These are phyloP conservation scores for Brassicogethes aeneus DNA, from an alignment of 2,888 invertebrate species.

Conservation along the genomic window DNA sequence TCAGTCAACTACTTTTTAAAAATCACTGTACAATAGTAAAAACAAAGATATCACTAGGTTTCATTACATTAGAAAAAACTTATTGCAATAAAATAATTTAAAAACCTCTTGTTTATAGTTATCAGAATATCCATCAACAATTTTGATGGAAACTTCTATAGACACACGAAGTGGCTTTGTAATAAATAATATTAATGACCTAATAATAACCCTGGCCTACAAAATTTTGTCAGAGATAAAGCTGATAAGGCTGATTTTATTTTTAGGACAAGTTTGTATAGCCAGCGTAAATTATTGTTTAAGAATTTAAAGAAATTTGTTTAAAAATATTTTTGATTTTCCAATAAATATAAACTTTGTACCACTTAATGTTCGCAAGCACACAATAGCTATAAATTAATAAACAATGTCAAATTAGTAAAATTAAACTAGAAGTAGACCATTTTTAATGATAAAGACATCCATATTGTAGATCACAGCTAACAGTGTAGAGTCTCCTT, in stretches of 20 bases:
- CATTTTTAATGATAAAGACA: slow-evolving; percentile 26
- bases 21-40: slow-evolving; percentile 34
- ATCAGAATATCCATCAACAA: too few species aligned
- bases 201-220: too few species aligned
- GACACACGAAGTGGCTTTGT: too few species aligned
- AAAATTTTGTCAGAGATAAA: too few species aligned
- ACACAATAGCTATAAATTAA: slow-evolving; percentile 15
- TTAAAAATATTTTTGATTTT: background rate
- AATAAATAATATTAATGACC: too few species aligned
- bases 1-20: slow-evolving; percentile 35
- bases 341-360: background rate
- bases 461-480: slow-evolving; percentile 39
- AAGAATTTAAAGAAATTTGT: too few species aligned
- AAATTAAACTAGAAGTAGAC: slow-evolving; percentile 15
- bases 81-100: background rate
- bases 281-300: too few species aligned
- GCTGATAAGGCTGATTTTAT: too few species aligned
- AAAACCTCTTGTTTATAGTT: too few species aligned
- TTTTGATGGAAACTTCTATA: too few species aligned
- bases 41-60: slow-evolving; percentile 26
- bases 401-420: background rate
- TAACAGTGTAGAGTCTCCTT: slow-evolving; percentile 38
- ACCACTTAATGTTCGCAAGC: slow-evolving; percentile 15
- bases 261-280: too few species aligned
- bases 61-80: slow-evolving; percentile 3